Conservation (phyloP, 2,888 invertebrate species). For the Bedellia somnulentella region DNA sequence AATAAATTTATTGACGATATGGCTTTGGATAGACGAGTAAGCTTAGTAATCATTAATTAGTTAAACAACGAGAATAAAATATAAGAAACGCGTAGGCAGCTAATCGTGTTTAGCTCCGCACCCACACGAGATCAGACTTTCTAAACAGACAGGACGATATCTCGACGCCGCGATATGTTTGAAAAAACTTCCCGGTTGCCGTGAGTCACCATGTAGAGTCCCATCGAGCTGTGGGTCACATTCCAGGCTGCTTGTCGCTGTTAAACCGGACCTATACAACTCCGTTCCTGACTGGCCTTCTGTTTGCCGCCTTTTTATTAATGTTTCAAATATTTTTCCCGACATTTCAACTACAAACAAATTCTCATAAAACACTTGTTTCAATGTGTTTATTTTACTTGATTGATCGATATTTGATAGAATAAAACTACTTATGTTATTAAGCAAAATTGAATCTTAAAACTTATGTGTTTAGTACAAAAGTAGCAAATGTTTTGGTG, state of each 20-base stretch:
- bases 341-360: too few species aligned
- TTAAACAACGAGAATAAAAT: too few species aligned
- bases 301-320: too few species aligned
- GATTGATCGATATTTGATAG: not conserved
- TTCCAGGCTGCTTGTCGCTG: slow-evolving; percentile 25
- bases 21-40: too few species aligned
- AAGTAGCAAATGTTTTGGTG: too few species aligned
- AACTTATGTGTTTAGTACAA: not conserved
- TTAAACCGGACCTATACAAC: slow-evolving; percentile 19
- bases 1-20: too few species aligned
- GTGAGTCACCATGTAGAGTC: slow-evolving; percentile 43
- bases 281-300: too few species aligned
- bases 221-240: slow-evolving; percentile 52
- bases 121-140: slow-evolving; percentile 38
- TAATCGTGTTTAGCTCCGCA: slow-evolving; percentile 39
- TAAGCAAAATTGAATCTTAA: not conserved
- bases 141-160: slow-evolving; percentile 28
- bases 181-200: slow-evolving; percentile 18
- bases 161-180: slow-evolving; percentile 13
- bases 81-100: slow-evolving; percentile 29
- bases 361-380: too few species aligned
- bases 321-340: too few species aligned
- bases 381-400: too few species aligned
- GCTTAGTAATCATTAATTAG: too few species aligned
- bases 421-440: not conserved